Percentiles rank a stretch among this genome's conserved stretches.
These are phyloP conservation scores for Eleginops maclovinus DNA, from an alignment of 2,113 vertebrate genomes.

Conservation along the genomic window DNA sequence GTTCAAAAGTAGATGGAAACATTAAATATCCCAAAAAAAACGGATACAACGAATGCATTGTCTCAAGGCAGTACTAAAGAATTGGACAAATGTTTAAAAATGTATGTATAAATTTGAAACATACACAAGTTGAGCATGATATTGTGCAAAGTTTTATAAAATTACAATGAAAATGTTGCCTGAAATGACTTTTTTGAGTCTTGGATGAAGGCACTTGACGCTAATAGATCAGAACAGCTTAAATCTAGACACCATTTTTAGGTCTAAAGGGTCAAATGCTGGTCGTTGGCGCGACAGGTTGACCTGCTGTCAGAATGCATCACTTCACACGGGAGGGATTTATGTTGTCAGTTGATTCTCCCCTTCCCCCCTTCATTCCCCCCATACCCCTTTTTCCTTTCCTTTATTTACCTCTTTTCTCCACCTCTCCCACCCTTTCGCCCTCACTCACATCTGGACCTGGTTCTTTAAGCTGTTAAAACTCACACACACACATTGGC, in stretches of 20 bases:
- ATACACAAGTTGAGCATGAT: not conserved
- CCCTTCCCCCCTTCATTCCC: no score
- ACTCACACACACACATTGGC: not conserved
- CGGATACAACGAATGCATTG: not conserved
- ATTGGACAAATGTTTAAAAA: not conserved
- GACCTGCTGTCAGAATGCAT: conserved; percentile 65
- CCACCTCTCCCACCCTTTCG: not conserved
- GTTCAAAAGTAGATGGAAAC: not conserved
- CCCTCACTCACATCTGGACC: conserved; percentile 4
- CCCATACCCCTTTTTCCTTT: not conserved
- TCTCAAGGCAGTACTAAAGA: not conserved
- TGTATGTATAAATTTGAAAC: not conserved
- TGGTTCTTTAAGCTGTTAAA: not conserved
- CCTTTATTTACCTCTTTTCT: not conserved
- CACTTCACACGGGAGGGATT: conserved; percentile 17
- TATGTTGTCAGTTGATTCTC: not conserved
- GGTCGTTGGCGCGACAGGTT: conserved; percentile 2
- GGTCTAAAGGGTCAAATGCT: conserved; percentile 36
- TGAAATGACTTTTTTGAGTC: not conserved
- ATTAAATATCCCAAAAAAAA: no score
- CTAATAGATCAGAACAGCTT: not conserved
- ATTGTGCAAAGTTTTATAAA: no score
- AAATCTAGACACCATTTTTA: not conserved
- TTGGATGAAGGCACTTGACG: not conserved
- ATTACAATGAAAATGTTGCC: not conserved